Conservation (phyloP, 92 coral and sea anemone genomes). For the Umimayanthus chanpuru region DNA sequence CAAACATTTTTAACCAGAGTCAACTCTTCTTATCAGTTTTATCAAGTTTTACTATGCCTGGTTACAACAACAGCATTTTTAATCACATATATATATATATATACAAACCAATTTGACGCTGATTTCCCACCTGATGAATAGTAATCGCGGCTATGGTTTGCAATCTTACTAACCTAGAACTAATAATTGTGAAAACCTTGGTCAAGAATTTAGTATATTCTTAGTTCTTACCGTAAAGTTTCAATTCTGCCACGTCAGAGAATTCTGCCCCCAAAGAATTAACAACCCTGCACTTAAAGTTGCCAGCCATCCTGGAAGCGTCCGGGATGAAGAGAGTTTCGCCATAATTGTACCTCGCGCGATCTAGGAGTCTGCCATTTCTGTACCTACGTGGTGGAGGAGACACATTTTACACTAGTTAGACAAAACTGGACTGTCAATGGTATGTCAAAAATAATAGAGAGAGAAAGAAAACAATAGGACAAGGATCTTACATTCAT, state of each 20-base stretch:
- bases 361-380: constrained; percentile 29
- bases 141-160: neutral
- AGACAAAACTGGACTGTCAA: neutral
- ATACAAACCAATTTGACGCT: too few species aligned
- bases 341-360: constrained; percentile 9
- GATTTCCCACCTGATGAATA: too few species aligned
- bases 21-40: too few species aligned
- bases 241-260: constrained; percentile 25
- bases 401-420: neutral
- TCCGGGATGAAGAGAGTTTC: constrained; percentile 38
- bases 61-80: too few species aligned
- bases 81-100: too few species aligned
- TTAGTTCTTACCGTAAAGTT: constrained; percentile 15
- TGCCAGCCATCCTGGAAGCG: constrained; percentile 19
- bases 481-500: neutral
- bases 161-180: too few species aligned
- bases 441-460: neutral
- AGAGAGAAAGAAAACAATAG: neutral
- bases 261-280: constrained; percentile 35
- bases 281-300: constrained; percentile 28
- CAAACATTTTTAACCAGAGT: too few species aligned
- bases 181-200: too few species aligned
- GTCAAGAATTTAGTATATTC: neutral
- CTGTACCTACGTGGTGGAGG: constrained; percentile 14
- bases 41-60: too few species aligned